Conservation (phyloP, 2,888 invertebrate species). For the Parascotia fuliginaria region DNA sequence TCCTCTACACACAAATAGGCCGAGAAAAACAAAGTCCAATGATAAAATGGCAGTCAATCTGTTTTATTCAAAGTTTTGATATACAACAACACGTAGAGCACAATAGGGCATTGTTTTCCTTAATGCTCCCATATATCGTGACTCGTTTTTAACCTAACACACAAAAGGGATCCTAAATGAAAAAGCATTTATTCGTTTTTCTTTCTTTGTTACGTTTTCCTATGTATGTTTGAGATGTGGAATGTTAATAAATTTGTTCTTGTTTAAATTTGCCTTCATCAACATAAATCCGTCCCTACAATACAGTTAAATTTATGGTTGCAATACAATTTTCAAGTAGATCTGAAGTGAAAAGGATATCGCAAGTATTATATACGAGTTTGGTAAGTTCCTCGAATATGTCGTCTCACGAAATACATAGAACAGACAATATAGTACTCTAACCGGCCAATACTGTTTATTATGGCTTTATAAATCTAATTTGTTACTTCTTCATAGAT, state of each 20-base stretch:
- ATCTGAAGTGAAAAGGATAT: background rate
- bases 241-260: slow-evolving; percentile 36
- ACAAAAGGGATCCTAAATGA: slow-evolving; percentile 71
- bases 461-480: slow-evolving; percentile 3
- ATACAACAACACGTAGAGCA: slow-evolving; percentile 51
- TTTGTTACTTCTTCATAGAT: background rate
- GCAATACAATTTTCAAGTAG: background rate
- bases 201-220: slow-evolving; percentile 55
- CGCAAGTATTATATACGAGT: slow-evolving; percentile 1
- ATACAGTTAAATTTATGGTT: slow-evolving; percentile 2
- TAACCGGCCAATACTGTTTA: background rate
- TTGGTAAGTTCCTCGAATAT: background rate
- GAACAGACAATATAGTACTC: background rate
- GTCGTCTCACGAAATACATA: background rate
- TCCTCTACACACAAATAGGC: slow-evolving; percentile 20
- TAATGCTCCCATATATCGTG: slow-evolving; percentile 73
- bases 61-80: slow-evolving; percentile 59
- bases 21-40: slow-evolving; percentile 35
- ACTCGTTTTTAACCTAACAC: slow-evolving; percentile 62
- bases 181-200: slow-evolving; percentile 69
- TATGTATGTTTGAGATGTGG: slow-evolving; percentile 50
- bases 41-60: slow-evolving; percentile 55
- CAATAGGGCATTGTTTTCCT: slow-evolving; percentile 69
- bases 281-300: slow-evolving; percentile 15
- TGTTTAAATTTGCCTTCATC: slow-evolving; percentile 26